Evolutionary conservation across 2,113 vertebrate genomes (phyloP), one percentile per base, ranked within the genome.

Genomic region (Brevimyrus niger): DNA sequence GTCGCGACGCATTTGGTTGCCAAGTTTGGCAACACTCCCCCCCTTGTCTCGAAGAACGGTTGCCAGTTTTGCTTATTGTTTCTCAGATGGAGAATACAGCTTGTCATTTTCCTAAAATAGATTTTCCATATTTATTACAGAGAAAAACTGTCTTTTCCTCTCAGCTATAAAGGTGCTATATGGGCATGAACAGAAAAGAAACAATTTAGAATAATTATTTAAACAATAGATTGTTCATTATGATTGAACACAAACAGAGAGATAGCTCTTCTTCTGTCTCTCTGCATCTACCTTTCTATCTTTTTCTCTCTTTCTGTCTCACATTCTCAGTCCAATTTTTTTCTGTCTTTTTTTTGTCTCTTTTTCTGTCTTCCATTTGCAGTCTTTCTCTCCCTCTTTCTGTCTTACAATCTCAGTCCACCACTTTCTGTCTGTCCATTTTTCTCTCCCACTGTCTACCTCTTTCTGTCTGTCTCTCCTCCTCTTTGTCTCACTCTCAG

Each of bases 81-180:
- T 84, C 44, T 84, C 82, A 84, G 9, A 84, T 23, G 38, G 38
- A 23, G 19, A 84, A 47, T 84, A 84, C 21, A 46, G 82, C 42
- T 84, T 84, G 38, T 84, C 42, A 46, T 44, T 84, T 23, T 84
- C 82, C 38, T 84, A 47, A 84, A 84, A 84, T 84, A 84, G 82
- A 84, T 84, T 84, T 84, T 47, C 17, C 19, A 23, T 84, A 46
- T 84, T 84, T 84, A 21, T 84, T 47, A 44, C 19, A 23, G 82
- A 47, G 38, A 44, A 42, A 84, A n/a, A 84, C 23, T 23, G 38
- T 84, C 21, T 84, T 84, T 84, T 23, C 23, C 44, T 84, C 17
- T 10, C 21, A 84, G 6, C 73, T 38, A 17, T 38, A 35, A 42
- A 80, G 73, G 73, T 42, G 13, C 35, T 80, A 38, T 80, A 42